Evolutionary conservation across 2,113 vertebrate genomes (phyloP), one percentile per base, ranked within the genome.

Genomic region (Daphoenositta chrysoptera): DNA sequence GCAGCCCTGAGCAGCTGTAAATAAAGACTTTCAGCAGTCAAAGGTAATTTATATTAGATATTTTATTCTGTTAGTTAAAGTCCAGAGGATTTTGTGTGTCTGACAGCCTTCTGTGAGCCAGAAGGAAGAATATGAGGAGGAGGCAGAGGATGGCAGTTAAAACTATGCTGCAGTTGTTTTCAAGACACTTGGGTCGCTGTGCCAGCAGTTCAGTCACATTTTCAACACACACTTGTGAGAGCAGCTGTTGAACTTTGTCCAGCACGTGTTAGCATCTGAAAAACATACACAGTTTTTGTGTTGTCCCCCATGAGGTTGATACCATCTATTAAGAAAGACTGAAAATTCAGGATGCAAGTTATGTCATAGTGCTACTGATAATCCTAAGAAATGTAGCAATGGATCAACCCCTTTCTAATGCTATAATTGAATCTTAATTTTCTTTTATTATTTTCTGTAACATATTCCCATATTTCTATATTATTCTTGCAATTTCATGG

Each of bases 21-120:
- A 97, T 96, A 95, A 90, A 95, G 66, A 70, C 79, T 95, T 96
- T 95, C 93, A 96, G 75, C 79, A 96, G 93, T 91, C 94, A 95
- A 45, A 90, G 63, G 76, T 92, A 97, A 93, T 96, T 96, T 96
- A 95, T 94, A 80, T 77, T 94, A 80, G 78, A 88, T 86, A 90
- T 93, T 97, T 90, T 81, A 93, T 93, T 92, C 82, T 83, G n/a
- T 73, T 93, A 89, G 71, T 83, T 88, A 47, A 95, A 83, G 63
- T 88, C 75, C 20, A 19, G 90, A 86, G 71, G 79, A 88, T 90
- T 87, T n/a, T 7, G 3, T 81, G 63, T 56, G 65, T 93, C 63
- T 94, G 85, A 95, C 68, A 85, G 35, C 78, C 95, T 87, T 92
- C 87, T 96, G 92, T 54, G 75, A 88, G 47, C 85, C 92, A 94